Evolutionary conservation across 2,888 invertebrate species (phyloP).

Genomic region (Alcis repandata): DNA sequence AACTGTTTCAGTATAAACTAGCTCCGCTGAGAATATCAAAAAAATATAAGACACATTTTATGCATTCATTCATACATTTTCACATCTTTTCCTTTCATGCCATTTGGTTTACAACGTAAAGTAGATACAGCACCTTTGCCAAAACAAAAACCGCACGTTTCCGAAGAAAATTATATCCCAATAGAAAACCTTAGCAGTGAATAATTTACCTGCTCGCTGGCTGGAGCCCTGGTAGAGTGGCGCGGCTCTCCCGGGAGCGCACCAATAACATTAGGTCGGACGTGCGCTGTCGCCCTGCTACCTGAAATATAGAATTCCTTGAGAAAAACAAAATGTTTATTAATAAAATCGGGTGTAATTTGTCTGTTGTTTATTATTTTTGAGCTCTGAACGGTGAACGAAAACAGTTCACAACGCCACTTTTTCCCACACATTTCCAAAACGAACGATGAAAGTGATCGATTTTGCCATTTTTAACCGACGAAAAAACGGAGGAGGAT

Average conservation of each 20-base stretch:
- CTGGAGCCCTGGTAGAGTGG: slow-evolving; percentile 33
- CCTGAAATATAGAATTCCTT: slow-evolving; percentile 28
- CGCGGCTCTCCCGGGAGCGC: slow-evolving; percentile 41
- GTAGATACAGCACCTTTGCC: not conserved
- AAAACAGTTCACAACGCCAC: not conserved
- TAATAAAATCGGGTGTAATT: not conserved
- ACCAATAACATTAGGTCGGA: slow-evolving; percentile 81
- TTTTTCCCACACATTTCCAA: no score
- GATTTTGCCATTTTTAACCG: no score
- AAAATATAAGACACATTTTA: no score
- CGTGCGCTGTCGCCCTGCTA: slow-evolving; percentile 72
- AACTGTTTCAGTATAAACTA: no score
- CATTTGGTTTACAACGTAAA: no score
- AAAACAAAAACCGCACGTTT: slow-evolving; percentile 3
- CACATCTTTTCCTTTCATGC: no score
- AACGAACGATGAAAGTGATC: no score
- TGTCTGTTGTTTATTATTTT: not conserved
- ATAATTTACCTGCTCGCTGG: slow-evolving; percentile 29
- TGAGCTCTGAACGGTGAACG: not conserved
- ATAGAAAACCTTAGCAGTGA: slow-evolving; percentile 32
- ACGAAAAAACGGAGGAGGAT: no score
- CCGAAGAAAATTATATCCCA: slow-evolving; percentile 27
- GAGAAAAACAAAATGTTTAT: slow-evolving; percentile 39
- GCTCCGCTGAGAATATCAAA: no score
- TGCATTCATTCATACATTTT: no score